phyloP scores from a whole-genome alignment of 2,113 vertebrate species.

The Callospermophilus lateralis region DNA sequence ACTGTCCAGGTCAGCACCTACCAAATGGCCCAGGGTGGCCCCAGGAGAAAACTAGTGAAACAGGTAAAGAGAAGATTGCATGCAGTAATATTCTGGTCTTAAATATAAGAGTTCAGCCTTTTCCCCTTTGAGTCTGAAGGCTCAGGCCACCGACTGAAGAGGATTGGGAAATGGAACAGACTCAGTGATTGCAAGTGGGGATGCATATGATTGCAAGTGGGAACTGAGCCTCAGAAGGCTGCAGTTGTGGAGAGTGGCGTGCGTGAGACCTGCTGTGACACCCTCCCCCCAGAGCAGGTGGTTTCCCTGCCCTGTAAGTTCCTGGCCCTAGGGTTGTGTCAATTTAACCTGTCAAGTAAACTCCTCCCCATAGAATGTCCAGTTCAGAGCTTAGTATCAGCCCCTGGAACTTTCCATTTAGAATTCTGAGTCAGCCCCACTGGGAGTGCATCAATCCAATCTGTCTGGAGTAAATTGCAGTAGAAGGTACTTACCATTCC shows the following conservation, averaged over 20 bases:
- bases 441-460: neutral
- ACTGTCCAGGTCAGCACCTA: neutral
- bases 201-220: no score
- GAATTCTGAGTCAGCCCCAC: neutral
- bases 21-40: neutral
- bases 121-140: neutral
- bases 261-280: neutral
- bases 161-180: neutral
- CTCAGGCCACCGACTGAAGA: neutral
- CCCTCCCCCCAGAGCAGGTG: neutral
- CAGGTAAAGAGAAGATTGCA: neutral
- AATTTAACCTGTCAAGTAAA: no score
- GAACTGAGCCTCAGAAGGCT: neutral
- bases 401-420: neutral
- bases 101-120: neutral
- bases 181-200: no score
- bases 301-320: neutral
- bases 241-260: neutral
- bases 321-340: no score
- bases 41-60: neutral
- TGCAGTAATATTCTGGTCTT: neutral
- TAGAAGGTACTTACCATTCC: neutral
- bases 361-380: no score
- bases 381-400: neutral
- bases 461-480: neutral